phyloP scores from a whole-genome alignment of 2,888 invertebrate genomes.

The Ganaspis brasiliensis region DNA sequence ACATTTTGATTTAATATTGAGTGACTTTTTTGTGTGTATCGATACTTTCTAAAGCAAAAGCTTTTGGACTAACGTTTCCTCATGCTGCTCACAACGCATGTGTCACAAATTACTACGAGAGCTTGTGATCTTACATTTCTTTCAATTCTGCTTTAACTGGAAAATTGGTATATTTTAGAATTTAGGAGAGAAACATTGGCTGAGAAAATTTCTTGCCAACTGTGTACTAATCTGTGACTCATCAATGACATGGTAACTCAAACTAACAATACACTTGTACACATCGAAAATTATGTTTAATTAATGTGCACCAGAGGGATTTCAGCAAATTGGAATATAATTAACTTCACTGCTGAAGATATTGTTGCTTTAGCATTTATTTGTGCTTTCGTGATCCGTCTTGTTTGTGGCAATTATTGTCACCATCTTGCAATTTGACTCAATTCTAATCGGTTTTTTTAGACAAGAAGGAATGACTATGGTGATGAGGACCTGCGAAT shows the following conservation, averaged over 20 bases:
- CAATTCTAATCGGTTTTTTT: constrained; percentile 74
- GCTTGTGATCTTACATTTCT: constrained; percentile 3
- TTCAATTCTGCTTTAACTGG: background rate
- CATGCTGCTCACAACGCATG: constrained; percentile 46
- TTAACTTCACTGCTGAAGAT: constrained; percentile 49
- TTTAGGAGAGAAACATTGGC: background rate
- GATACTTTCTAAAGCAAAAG: constrained; percentile 11
- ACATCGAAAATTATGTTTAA: constrained; percentile 78
- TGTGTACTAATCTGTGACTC: constrained; percentile 59
- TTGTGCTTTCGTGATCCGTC: constrained; percentile 64
- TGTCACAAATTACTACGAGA: constrained; percentile 59
- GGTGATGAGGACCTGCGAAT: constrained; percentile 76
- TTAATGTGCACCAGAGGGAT: constrained; percentile 70
- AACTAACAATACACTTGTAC: constrained; percentile 54
- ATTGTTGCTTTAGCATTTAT: constrained; percentile 55
- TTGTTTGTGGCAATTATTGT: constrained; percentile 54
- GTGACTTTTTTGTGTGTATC: constrained; percentile 39
- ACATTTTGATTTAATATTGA: too few relatives aligned
- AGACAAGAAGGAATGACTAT: constrained; percentile 69
- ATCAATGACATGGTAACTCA: constrained; percentile 55
- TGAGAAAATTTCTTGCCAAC: constrained; percentile 37
- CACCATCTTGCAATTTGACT: constrained; percentile 60
- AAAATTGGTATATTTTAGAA: background rate
- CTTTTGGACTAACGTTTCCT: constrained; percentile 46
- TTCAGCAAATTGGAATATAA: constrained; percentile 52